These are phyloP conservation scores for Gisinianus flammeolus DNA, from an alignment of 2,888 invertebrate species.

Conservation along the genomic window DNA sequence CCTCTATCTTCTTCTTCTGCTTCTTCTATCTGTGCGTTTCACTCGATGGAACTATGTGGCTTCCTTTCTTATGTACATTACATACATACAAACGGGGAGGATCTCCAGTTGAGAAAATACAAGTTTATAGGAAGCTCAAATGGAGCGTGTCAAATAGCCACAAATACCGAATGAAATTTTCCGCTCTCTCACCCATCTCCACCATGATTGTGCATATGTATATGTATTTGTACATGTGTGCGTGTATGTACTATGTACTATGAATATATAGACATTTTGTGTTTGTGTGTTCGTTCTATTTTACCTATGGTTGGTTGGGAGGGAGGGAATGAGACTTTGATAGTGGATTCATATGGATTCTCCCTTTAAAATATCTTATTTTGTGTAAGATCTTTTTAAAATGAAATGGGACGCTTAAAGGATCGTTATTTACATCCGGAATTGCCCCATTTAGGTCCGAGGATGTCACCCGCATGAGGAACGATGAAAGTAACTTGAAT, in stretches of 20 bases:
- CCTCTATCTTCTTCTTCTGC: background rate
- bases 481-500: conserved; percentile 27
- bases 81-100: background rate
- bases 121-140: conserved; percentile 20
- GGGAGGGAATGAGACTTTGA: too few relatives aligned
- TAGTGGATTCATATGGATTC: too few relatives aligned
- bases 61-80: background rate
- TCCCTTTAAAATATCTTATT: too few relatives aligned
- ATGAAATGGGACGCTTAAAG: conserved; percentile 12
- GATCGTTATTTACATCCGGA: conserved; percentile 34
- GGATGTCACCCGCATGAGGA: conserved; percentile 20
- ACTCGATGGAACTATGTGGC: too few relatives aligned
- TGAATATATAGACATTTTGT: background rate
- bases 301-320: too few relatives aligned
- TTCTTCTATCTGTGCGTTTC: background rate
- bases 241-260: background rate
- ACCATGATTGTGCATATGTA: background rate
- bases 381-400: conserved; percentile 10
- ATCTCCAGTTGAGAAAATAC: background rate
- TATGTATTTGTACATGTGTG: background rate
- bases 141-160: conserved; percentile 31
- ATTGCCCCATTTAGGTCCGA: conserved; percentile 26
- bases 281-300: too few relatives aligned
- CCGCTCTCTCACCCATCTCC: conserved; percentile 17
- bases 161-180: conserved; percentile 28